Base-by-base conservation (phyloP, 2,797 vertebrate species). In the Nyctalus aviator region DNA sequence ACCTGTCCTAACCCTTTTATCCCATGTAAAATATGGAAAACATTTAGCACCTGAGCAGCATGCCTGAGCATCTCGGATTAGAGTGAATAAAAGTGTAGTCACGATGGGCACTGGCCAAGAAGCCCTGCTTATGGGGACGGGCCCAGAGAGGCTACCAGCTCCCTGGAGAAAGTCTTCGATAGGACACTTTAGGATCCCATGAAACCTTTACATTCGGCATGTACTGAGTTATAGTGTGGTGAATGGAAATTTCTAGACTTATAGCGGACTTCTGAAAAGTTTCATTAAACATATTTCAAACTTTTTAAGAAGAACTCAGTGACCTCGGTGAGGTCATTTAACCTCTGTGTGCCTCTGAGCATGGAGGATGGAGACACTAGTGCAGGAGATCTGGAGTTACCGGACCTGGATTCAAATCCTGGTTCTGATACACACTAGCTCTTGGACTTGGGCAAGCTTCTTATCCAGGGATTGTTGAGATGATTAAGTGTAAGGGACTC, bases 101-200 rank as follows among this genome's bases (percentile, higher is more conserved):
- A 14, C 0, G 2, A 62, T 1, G 3, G 35, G 25, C 0, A 0
- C 10, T 64, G 48, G 71, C 4, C 4, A 3, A 4, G 37, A 25
- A 18, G 55, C 14, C 41, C 57, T 14, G 53, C 46, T n/a, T 0
- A 0, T 3, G 2, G 8, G 6, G 4, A 6, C 0, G 18, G 59
- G 21, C 68, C 44, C 35, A 13, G 11, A 25, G 55, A 21, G 14
- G 44, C 25, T n/a, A 6, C 0, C 0, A 37, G 17, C 20, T 17
- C n/a, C 55, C 2, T 0, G 4, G 48, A 55, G 25, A 55, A 30
- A 3, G 32, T 25, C 30, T 68, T 46, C 18, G 64, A 35, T 2
- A 20, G 32, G 44, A 25, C 14, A 10, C 69, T 64, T 53, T 23
- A 23, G 73, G 57, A 76, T 14, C 68, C 48, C 10, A 1, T 0